A percentile compares a stretch with the other conserved stretches of the same genome.
phyloP scores from a whole-genome alignment of 2,888 invertebrate genomes.

The Calameuta pallipes region DNA sequence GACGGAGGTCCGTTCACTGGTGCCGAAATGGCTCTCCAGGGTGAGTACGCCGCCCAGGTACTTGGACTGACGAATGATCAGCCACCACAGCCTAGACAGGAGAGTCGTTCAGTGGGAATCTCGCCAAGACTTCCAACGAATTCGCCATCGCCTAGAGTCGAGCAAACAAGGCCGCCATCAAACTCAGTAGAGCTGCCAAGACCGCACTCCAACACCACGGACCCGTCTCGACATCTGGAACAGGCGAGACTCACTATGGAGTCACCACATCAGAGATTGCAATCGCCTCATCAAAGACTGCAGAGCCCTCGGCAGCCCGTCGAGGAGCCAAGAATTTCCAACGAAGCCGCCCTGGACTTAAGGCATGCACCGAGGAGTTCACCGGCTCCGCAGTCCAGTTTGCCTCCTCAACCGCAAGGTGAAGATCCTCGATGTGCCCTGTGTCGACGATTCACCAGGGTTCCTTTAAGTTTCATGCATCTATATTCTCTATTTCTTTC shows the following conservation, averaged over 20 bases:
- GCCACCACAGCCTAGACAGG: conserved; percentile 41
- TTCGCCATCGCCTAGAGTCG: conserved; percentile 56
- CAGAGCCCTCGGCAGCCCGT: conserved; percentile 58
- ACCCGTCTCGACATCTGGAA: conserved; percentile 54
- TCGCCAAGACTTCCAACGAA: conserved; percentile 57
- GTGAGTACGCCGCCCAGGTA: conserved; percentile 92
- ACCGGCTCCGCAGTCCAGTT: conserved; percentile 51
- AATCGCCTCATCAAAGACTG: conserved; percentile 59
- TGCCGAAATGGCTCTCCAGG: conserved; percentile 89
- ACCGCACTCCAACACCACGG: conserved; percentile 54
- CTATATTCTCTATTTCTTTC: not conserved
- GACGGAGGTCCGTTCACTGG: conserved; percentile 92
- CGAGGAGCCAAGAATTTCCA: conserved; percentile 52
- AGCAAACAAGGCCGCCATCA: conserved; percentile 56
- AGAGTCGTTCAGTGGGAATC: conserved; percentile 54
- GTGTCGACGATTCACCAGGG: not conserved
- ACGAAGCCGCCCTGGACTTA: conserved; percentile 58
- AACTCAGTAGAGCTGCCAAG: conserved; percentile 57
- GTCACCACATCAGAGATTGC: conserved; percentile 58
- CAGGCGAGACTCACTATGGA: conserved; percentile 59
- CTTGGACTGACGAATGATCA: conserved; percentile 78
- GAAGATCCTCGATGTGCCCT: conserved; percentile 14
- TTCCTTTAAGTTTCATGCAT: not conserved
- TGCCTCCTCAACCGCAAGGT: conserved; percentile 59
- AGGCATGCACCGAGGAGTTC: conserved; percentile 59